Evolutionary conservation across 2,113 vertebrate species (phyloP).

Genomic region (Ciconia maguari): DNA sequence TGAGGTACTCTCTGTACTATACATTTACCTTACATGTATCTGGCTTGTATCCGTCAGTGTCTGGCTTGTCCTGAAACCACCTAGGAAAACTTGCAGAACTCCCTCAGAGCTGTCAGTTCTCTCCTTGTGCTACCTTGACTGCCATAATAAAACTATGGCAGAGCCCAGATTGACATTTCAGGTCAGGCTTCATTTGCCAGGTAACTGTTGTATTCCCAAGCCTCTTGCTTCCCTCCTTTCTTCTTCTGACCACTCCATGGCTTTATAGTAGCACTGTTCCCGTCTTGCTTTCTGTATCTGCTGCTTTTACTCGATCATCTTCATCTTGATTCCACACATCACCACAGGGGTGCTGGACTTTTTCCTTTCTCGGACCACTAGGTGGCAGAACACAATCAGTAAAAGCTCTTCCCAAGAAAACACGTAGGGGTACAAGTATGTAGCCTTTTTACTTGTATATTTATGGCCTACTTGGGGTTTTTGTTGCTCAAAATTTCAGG

Average conservation of each 20-base stretch:
- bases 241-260: neutral
- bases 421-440: accelerated
- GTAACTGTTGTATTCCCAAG: neutral
- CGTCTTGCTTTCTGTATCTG: neutral
- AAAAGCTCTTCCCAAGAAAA: neutral
- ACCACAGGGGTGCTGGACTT: neutral
- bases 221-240: neutral
- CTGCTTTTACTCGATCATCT: neutral
- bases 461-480: accelerated
- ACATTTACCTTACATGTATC: neutral
- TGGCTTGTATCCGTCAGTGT: no score
- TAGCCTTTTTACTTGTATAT: neutral
- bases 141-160: accelerated
- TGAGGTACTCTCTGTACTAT: neutral
- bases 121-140: neutral
- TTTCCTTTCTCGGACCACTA: constrained; percentile 11
- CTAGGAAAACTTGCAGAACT: neutral
- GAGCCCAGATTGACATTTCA: neutral
- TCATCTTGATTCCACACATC: neutral
- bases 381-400: constrained; percentile 65
- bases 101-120: neutral
- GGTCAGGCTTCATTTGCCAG: neutral
- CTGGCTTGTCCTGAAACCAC: neutral
- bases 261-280: neutral
- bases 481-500: neutral